Percentiles rank a stretch among this genome's conserved stretches.
Conservation (phyloP, 1,140 invertebrate species). For the Drosophila sturtevanti region DNA sequence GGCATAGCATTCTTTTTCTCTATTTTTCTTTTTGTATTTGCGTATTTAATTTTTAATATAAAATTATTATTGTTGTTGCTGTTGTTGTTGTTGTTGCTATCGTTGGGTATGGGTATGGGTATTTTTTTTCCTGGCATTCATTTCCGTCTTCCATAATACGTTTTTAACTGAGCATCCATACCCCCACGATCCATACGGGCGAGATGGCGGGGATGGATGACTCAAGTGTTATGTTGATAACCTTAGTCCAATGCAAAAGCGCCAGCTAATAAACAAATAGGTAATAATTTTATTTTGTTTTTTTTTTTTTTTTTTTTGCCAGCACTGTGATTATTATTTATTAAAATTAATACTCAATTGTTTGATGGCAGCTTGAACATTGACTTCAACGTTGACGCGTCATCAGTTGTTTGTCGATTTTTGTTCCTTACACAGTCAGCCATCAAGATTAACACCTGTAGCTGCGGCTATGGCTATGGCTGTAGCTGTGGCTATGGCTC, state of each 20-base stretch:
- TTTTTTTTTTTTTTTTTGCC: constrained; percentile 53
- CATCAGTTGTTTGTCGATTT: constrained; percentile 47
- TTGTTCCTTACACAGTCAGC: constrained; percentile 14
- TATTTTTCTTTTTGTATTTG: constrained; percentile 53
- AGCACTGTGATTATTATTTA: constrained; percentile 77
- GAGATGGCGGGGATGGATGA: constrained; percentile 49
- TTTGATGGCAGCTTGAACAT: constrained; percentile 59
- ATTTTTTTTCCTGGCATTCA: constrained; percentile 69
- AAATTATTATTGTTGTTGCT: constrained; percentile 48
- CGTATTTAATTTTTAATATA: constrained; percentile 61
- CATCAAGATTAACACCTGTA: constrained; percentile 47
- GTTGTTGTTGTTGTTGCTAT: constrained; percentile 42
- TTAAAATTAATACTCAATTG: constrained; percentile 80
- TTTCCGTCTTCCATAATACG: constrained; percentile 80
- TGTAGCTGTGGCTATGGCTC: constrained; percentile 4
- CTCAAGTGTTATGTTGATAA: constrained; percentile 74
- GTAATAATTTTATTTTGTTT: constrained; percentile 46
- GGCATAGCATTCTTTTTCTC: constrained; percentile 40
- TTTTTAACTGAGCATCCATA: constrained; percentile 65
- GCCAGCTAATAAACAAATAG: constrained; percentile 41
- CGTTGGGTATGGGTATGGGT: not conserved
- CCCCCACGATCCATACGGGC: constrained; percentile 53
- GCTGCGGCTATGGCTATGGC: constrained; percentile 13
- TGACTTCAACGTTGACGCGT: constrained; percentile 51
- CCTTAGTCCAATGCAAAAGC: constrained; percentile 58